These are phyloP conservation scores for Australoheros scitulus DNA, from an alignment of 2,113 vertebrate genomes.

Conservation along the genomic window DNA sequence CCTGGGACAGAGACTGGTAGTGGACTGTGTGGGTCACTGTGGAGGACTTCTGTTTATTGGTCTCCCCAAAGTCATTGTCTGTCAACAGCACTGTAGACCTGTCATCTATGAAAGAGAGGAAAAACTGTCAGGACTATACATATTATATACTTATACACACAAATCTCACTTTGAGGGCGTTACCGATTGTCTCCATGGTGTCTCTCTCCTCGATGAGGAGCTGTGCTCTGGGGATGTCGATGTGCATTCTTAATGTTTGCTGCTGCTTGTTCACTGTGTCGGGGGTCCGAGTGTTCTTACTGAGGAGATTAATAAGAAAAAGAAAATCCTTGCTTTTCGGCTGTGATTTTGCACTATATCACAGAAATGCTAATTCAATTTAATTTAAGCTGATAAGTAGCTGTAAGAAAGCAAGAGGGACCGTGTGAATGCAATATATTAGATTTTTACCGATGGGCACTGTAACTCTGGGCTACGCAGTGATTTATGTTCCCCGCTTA, in stretches of 20 bases:
- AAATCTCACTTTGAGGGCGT: slow-evolving; percentile 17
- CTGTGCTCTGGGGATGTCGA: slow-evolving; percentile 98
- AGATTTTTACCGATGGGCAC: slow-evolving; percentile 48
- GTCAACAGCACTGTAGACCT: slow-evolving; percentile 95
- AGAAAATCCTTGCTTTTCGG: slow-evolving; percentile 31
- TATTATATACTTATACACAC: not conserved
- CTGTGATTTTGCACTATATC: slow-evolving; percentile 38
- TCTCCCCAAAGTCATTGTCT: slow-evolving; percentile 96
- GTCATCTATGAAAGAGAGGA: slow-evolving; percentile 82
- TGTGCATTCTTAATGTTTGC: slow-evolving; percentile 96
- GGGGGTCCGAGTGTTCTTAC: slow-evolving; percentile 97
- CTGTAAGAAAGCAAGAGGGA: slow-evolving; percentile 38
- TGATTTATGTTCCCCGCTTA: slow-evolving; percentile 59
- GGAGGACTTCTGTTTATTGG: slow-evolving; percentile 95
- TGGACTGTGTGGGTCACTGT: slow-evolving; percentile 98
- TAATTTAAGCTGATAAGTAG: slow-evolving; percentile 61
- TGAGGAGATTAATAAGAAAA: slow-evolving; percentile 67
- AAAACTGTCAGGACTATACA: not conserved
- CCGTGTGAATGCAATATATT: slow-evolving; percentile 28
- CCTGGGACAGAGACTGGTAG: slow-evolving; percentile 97
- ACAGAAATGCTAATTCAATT: slow-evolving; percentile 57
- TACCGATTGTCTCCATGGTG: slow-evolving; percentile 99
- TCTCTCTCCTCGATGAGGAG: slow-evolving; percentile 98
- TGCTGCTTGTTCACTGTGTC: slow-evolving; percentile 97
- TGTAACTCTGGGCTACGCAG: slow-evolving; percentile 22